Evolutionary conservation across 2,113 vertebrate species (phyloP).

Genomic region (Neodontobutis hainanensis): DNA sequence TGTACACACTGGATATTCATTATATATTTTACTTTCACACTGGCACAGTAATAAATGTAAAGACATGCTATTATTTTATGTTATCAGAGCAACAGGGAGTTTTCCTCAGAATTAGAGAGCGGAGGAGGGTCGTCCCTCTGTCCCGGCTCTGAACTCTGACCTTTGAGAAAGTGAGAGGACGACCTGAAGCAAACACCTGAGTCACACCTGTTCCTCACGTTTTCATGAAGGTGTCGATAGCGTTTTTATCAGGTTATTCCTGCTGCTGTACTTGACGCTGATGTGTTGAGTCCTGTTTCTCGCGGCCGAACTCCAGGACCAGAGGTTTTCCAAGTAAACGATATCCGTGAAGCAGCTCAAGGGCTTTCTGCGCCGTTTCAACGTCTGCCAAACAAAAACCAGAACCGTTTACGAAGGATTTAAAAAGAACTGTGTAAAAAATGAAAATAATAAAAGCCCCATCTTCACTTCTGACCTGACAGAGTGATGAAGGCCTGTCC

Average conservation of each 20-base stretch:
- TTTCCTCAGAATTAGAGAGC: too few species aligned
- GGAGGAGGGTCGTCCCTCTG: too few species aligned
- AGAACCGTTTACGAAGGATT: not conserved
- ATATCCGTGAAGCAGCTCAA: constrained; percentile 87
- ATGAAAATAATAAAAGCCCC: not conserved
- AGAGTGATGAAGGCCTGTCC: constrained; percentile 95
- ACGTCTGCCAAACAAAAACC: constrained; percentile 72
- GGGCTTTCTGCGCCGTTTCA: constrained; percentile 77
- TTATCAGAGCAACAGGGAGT: too few species aligned
- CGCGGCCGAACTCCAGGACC: constrained; percentile 89
- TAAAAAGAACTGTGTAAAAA: not conserved
- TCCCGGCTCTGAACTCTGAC: too few species aligned
- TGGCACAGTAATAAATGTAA: too few species aligned
- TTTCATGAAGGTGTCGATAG: too few species aligned
- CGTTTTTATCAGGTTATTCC: not conserved
- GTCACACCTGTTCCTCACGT: not conserved
- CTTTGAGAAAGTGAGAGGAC: too few species aligned
- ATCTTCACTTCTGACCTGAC: constrained; percentile 73
- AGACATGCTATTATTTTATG: too few species aligned
- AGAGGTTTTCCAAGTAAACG: constrained; percentile 85
- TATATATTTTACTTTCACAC: too few species aligned
- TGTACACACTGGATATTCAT: too few species aligned
- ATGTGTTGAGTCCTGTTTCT: constrained; percentile 62
- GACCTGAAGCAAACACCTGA: too few species aligned
- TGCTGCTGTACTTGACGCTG: constrained; percentile 12